Base-by-base conservation (phyloP, 2,797 vertebrate genomes). In the Gymnoscopelus braueri region DNA sequence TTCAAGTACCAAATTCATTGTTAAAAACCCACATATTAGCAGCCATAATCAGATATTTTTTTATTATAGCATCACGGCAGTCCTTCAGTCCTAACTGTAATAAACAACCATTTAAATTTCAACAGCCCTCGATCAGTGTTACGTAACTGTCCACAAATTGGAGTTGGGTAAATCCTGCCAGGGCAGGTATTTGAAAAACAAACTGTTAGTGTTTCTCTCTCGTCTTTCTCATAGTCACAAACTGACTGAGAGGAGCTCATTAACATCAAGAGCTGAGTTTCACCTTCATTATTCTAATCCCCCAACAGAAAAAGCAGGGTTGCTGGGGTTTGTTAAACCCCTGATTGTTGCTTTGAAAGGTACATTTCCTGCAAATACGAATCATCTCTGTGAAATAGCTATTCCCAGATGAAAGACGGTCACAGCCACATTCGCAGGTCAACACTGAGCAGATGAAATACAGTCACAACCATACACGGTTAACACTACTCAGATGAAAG, bases 261-360 rank as follows among this genome's bases (percentile, higher is more conserved):
- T 66, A 57, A 57, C 64, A 57, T 56, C 19, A 24, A 49, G 26
- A 49, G 64, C 54, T 57, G 3, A 55, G 32, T 57, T 65, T 29
- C 63, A 48, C 62, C 50, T 59, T 66, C 70, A 14, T n/a, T 67
- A 54, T 50, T 29, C 67, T 26, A n/a, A 52, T 63, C 57, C 39
- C 49, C 12, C 9, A 58, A 29, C 51, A 57, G 56, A 58, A 67
- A 15, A 29, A 44, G 9, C 39, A 44, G 39, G 54, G 44, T 60
- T 29, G 44, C 14, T 35, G 35, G 2, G 8, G 8, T 49, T 57
- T 11, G 49, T 48, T 66, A 49, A 55, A 35, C 47, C 19, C 62
- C 62, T 64, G 62, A 54, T 44, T 64, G 62, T 64, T 64, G 29
- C 50, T 51, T 35, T 54, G 62, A 39, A 64, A 23, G 24, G 26